These are phyloP conservation scores for Polietes domitor DNA, from an alignment of 2,888 invertebrate genomes.

Conservation along the genomic window DNA sequence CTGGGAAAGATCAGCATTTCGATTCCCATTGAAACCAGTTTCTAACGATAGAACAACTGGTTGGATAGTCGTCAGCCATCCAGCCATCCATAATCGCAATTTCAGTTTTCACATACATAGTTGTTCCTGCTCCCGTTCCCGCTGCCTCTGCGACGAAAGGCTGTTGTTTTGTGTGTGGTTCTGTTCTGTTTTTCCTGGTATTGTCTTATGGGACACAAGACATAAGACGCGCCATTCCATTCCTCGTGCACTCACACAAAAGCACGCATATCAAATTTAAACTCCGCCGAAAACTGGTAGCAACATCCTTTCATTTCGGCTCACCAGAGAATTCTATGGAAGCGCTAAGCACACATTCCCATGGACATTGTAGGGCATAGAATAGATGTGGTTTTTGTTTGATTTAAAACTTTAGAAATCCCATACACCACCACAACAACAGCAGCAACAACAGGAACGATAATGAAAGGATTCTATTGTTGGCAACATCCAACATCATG, in stretches of 20 bases:
- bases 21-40: slow-evolving; percentile 21
- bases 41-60: not conserved
- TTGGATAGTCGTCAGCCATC: not conserved
- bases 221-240: not conserved
- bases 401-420: not conserved
- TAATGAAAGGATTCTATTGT: slow-evolving; percentile 1
- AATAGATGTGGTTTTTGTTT: not conserved
- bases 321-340: not conserved
- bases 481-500: not conserved
- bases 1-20: not conserved
- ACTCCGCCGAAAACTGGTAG: not conserved
- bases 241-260: not conserved
- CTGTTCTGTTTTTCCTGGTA: not conserved
- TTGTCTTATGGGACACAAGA: slow-evolving; percentile 17
- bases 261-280: slow-evolving; percentile 26
- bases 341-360: slow-evolving; percentile 2
- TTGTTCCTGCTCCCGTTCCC: not conserved
- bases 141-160: not conserved
- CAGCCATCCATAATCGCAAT: not conserved
- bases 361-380: not conserved
- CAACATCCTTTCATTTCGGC: slow-evolving; percentile 9
- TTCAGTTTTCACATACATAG: not conserved
- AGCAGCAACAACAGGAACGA: not conserved
- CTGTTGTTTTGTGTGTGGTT: not conserved
- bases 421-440: not conserved